phyloP scores from a whole-genome alignment of 2,113 vertebrate species.

The Sula dactylatra region DNA sequence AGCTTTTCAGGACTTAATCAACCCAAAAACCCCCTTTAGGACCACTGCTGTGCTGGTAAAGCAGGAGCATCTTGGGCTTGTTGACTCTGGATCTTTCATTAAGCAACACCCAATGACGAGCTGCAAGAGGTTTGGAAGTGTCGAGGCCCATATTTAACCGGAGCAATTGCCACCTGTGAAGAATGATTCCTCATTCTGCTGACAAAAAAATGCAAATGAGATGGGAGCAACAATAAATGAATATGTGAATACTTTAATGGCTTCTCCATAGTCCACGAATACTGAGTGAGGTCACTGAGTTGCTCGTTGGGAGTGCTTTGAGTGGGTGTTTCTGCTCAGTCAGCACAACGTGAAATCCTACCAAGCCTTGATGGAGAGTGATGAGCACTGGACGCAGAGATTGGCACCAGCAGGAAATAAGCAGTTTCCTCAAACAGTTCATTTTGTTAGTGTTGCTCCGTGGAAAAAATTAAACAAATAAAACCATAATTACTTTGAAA shows the following conservation, averaged over 20 bases:
- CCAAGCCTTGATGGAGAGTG: background rate
- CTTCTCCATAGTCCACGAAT: background rate
- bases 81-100: background rate
- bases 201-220: background rate
- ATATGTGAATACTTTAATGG: background rate
- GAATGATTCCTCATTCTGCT: background rate
- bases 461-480: conserved; percentile 51
- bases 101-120: background rate
- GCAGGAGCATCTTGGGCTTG: background rate
- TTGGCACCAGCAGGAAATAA: conserved; percentile 41
- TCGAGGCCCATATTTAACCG: background rate
- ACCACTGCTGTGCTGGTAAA: background rate
- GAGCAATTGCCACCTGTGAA: background rate
- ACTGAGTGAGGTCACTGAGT: background rate
- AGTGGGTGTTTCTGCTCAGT: background rate
- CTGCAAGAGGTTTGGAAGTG: background rate
- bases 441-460: conserved; percentile 31
- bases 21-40: background rate
- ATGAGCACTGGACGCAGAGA: background rate
- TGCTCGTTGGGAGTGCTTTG: background rate
- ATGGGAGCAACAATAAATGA: background rate
- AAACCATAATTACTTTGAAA: conserved; percentile 32
- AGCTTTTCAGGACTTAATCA: background rate
- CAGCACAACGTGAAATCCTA: conserved; percentile 9
- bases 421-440: conserved; percentile 29